Evolutionary conservation across 1,140 invertebrate species (phyloP), one percentile per base, ranked within the genome.

Genomic region (Pygmarrhopalites habei): DNA sequence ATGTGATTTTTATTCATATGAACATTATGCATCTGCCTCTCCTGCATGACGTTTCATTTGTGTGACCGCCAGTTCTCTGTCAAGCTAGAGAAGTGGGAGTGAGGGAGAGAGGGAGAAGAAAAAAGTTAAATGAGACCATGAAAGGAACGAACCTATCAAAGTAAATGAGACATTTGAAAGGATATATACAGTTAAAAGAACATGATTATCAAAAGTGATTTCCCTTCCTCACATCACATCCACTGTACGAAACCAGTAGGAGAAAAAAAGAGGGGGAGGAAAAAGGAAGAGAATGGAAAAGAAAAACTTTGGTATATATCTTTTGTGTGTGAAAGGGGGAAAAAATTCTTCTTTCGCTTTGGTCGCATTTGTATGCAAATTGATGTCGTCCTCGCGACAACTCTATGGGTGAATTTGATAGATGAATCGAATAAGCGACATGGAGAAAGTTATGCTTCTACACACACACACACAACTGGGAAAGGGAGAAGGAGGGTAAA

Each of bases 151-250:
- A 35, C 5, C 32, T 7, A 35, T 35, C 32, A 25, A 52, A 23
- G 7, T 29, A 52, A 52, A 52, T 52, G 49, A 52, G 49, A 28
- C 19, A 10, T 26, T 52, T 52, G 49, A 52, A 52, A 52, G 49
- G 28, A 52, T 52, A 52, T 47, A 25, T 23, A n/a, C n/a, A n/a
- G n/a, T 52, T 52, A 52, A 52, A 52, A 52, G 23, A 28, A 26
- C 49, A 52, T 52, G 49, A 52, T 52, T 52, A 52, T 52, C 49
- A 29, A 15, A 52, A 52, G 49, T 52, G 49, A 52, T 52, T 52
- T 52, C 28, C 49, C 28, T 52, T 26, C 14, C 32, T 35, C 32
- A 35, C 32, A 7, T 35, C 32, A 35, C 5, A 7, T 35, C 32
- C 15, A 35, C 15, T 35, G 5, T 35, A 35, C 32, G 32, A 35